Evolutionary conservation across 2,888 invertebrate genomes (phyloP), one percentile per base, ranked within the genome.

Genomic region (Mythimna ferrago): DNA sequence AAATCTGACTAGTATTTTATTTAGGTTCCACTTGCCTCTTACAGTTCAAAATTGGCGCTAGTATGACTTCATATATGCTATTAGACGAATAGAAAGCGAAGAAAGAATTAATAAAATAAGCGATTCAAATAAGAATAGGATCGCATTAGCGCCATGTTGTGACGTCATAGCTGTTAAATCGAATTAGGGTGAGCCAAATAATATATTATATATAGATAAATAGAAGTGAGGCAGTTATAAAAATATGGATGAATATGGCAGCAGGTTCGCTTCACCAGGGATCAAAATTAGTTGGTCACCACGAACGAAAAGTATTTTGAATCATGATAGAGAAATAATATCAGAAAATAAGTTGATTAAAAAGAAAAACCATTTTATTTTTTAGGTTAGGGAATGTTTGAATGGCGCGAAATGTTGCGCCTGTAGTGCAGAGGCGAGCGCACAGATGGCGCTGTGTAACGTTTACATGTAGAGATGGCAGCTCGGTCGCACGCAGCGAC

Each of bases 381-480:
- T 75, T 53, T n/a, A 16, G 4, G 11, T 2, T 19, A 7, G 7
- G 35, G 19, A 19, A 32, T 7, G 1, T 58, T 63, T 26, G 6
- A 60, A 60, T n/a, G 16, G 48, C 41, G 14, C 2, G 54, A 41
- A 51, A 54, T 70, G 14, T 16, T 32, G 48, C 78, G 63, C 73
- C 62, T 38, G 57, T 54, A 78, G 61, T 80, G 41, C 65, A 32
- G 16, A 14, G 11, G 9, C 32, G 10, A 60, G 56, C 48, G 58
- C 75, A 68, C n/a, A 83, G 75, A 75, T 66, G 75, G 67, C 83
- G 80, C 61, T 71, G 1, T 5, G 32, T 53, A 11, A 51, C 19
- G 35, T 74, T 58, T 54, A 54, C 60, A 73, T 73, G 21, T 61
- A 66, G 41, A 78, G 78, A 85, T 83, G 83, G 83, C 84, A 81